phyloP scores from a whole-genome alignment of 2,888 invertebrate species.

The Protonemura montana region DNA sequence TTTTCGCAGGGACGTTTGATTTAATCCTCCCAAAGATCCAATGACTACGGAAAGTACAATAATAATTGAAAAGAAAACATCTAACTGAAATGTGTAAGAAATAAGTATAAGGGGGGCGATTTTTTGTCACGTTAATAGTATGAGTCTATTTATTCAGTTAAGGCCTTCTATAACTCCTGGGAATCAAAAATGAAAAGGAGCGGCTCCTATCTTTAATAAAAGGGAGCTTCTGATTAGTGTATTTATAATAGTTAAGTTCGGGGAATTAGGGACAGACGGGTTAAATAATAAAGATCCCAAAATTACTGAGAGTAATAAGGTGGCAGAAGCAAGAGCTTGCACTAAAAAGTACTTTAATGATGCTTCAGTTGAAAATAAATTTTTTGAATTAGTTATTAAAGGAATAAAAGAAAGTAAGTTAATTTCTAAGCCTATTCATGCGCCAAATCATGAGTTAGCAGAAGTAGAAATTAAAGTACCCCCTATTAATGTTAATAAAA shows the following conservation, averaged over 20 bases:
- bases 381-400: slow-evolving; percentile 63
- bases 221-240: slow-evolving; percentile 56
- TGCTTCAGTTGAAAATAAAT: slow-evolving; percentile 64
- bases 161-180: slow-evolving; percentile 64
- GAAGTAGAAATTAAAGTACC: slow-evolving; percentile 63
- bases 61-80: neutral
- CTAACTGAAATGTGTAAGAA: neutral
- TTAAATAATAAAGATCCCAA: slow-evolving; percentile 58
- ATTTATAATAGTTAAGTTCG: neutral
- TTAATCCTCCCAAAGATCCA: slow-evolving; percentile 64
- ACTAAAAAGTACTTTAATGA: slow-evolving; percentile 68
- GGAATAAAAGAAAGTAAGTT: slow-evolving; percentile 70
- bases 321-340: slow-evolving; percentile 67
- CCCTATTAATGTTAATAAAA: slow-evolving; percentile 62
- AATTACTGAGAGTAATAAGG: slow-evolving; percentile 60
- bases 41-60: slow-evolving; percentile 60
- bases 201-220: slow-evolving; percentile 60
- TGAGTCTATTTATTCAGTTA: slow-evolving; percentile 57
- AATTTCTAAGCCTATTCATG: slow-evolving; percentile 71
- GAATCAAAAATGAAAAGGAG: slow-evolving; percentile 63
- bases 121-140: slow-evolving; percentile 72
- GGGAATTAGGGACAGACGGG: neutral
- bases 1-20: slow-evolving; percentile 66
- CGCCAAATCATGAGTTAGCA: slow-evolving; percentile 59
- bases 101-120: slow-evolving; percentile 66